These are phyloP conservation scores for Eufriesea mexicana DNA, from an alignment of 1,140 invertebrate genomes.

Conservation along the genomic window DNA sequence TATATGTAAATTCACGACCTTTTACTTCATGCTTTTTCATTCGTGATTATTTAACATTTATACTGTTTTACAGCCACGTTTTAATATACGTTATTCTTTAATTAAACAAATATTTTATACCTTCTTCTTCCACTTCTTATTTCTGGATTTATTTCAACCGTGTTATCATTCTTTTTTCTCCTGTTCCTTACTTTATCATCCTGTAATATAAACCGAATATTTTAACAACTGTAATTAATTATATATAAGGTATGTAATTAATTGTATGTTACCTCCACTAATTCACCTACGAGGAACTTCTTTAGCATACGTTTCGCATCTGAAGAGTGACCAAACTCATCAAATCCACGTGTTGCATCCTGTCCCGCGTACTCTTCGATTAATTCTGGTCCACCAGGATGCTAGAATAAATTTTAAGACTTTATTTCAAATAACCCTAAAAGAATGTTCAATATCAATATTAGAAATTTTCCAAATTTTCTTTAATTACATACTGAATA, in stretches of 20 bases:
- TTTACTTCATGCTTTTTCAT: too few species aligned
- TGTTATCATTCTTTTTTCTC: conserved; percentile 22
- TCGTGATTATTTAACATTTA: background rate
- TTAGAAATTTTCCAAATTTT: background rate
- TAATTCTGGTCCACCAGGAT: conserved; percentile 86
- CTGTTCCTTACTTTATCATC: conserved; percentile 54
- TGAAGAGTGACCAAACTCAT: conserved; percentile 85
- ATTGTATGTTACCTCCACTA: conserved; percentile 79
- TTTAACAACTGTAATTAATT: background rate
- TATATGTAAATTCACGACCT: too few species aligned
- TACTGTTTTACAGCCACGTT: background rate
- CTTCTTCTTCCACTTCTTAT: background rate
- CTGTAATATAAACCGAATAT: conserved; percentile 28
- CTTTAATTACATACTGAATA: too few species aligned
- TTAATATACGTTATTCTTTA: background rate
- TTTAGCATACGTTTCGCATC: conserved; percentile 84
- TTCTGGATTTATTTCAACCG: background rate
- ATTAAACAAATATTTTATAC: background rate
- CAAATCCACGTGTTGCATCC: conserved; percentile 85
- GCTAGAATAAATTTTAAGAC: conserved; percentile 78
- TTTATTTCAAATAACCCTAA: too few species aligned
- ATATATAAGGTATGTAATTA: background rate
- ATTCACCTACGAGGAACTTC: conserved; percentile 85
- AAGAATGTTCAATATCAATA: too few species aligned
- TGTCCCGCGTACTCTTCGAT: conserved; percentile 85